Conservation (phyloP, 2,888 invertebrate species). For the Hirtodrosophila cameraria region DNA sequence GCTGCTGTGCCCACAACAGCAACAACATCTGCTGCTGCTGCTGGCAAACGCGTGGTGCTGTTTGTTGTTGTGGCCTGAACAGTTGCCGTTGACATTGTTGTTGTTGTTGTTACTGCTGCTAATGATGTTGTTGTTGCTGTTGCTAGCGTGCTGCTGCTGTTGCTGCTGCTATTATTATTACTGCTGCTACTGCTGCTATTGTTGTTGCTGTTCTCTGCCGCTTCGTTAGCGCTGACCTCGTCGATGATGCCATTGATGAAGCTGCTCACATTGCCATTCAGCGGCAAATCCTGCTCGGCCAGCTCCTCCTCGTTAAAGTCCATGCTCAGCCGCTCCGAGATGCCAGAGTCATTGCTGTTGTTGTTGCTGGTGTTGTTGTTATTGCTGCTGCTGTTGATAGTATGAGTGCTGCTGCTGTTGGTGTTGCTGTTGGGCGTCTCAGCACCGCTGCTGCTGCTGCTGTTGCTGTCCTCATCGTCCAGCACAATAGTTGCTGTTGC, state of each 20-base stretch:
- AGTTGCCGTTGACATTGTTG: no score
- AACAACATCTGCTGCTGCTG: no score
- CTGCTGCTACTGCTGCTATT: background rate
- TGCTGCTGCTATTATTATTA: background rate
- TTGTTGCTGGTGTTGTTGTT: constrained; percentile 4
- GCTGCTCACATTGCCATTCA: constrained; percentile 83
- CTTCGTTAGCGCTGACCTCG: constrained; percentile 69
- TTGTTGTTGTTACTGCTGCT: constrained; percentile 9
- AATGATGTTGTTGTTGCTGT: constrained; percentile 23
- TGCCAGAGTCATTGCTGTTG: constrained; percentile 47
- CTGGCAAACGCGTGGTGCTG: no score
- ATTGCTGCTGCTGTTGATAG: constrained; percentile 2
- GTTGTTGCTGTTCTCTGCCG: constrained; percentile 30
- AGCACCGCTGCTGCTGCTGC: constrained; percentile 51
- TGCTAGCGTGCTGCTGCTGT: background rate
- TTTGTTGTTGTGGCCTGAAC: no score
- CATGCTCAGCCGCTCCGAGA: constrained; percentile 77
- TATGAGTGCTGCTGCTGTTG: constrained; percentile 34
- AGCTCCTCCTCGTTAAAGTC: constrained; percentile 82
- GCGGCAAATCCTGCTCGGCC: constrained; percentile 77
- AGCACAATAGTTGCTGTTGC: no score
- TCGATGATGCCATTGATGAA: constrained; percentile 83
- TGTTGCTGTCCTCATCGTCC: constrained; percentile 76
- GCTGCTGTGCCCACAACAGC: no score
- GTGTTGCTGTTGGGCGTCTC: constrained; percentile 54